These are phyloP conservation scores for Zhuqinia jingwanae DNA, from an alignment of 2,888 invertebrate genomes.

Conservation along the genomic window DNA sequence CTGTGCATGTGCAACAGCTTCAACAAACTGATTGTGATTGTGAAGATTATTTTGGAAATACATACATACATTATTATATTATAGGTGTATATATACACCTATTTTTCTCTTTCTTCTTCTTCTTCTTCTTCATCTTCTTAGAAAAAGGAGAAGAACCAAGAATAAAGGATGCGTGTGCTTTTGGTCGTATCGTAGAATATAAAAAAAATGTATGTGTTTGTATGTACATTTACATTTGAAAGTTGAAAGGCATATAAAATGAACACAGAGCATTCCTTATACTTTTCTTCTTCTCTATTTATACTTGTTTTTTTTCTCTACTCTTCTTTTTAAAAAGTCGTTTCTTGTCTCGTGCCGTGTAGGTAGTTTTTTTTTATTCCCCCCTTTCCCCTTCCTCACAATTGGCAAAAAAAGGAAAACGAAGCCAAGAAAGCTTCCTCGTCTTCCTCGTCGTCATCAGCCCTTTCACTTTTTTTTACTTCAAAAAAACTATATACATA, in stretches of 20 bases:
- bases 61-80: too few relatives aligned
- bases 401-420: conserved; percentile 65
- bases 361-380: conserved; percentile 68
- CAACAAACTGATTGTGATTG: conserved; percentile 38
- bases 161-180: conserved; percentile 5
- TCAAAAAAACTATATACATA: background rate
- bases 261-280: background rate
- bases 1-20: conserved; percentile 58
- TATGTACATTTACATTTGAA: background rate
- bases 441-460: conserved; percentile 15
- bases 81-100: too few relatives aligned
- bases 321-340: conserved; percentile 68
- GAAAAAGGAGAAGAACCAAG: too few relatives aligned
- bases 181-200: background rate
- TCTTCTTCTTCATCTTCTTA: conserved; percentile 27
- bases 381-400: conserved; percentile 43
- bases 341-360: conserved; percentile 75
- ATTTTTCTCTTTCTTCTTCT: conserved; percentile 21
- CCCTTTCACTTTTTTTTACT: conserved; percentile 24
- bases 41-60: conserved; percentile 51
- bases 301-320: background rate
- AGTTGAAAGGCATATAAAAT: background rate
- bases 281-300: background rate
- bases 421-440: conserved; percentile 16
- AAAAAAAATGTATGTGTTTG: background rate